Evolutionary conservation across 1,140 invertebrate species (phyloP), one percentile per base, ranked within the genome.

Genomic region (Drosophila bifasciata): DNA sequence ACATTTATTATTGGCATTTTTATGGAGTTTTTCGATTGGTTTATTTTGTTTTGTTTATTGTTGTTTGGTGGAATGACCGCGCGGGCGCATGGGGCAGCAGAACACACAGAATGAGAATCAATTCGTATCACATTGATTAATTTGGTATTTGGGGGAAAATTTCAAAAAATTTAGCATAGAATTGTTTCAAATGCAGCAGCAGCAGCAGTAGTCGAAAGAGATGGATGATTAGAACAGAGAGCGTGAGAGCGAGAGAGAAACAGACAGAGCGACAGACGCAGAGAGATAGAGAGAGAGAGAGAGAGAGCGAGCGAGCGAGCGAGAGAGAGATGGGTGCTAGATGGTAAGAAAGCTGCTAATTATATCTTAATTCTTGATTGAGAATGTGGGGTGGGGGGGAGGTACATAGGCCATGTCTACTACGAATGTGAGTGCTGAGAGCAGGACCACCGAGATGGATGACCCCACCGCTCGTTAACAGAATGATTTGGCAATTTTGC

Each of bases 81-180:
- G 32, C 32, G 55, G 61, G 46, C 36, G 75, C 55, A 36, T 36
- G 32, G 46, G 69, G 81, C 80, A 76, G 80, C 79, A 66, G 80
- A 69, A 69, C 76, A 85, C 76, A 84, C 52, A 83, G 52, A 72
- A 84, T 85, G 57, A 84, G 55, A 83, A 79, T 83, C 76, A 83
- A 85, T 83, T 83, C 77, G 70, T 85, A 85, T 72, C 80, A 85
- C 32, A 84, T 84, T 84, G 79, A 84, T 84, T 84, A 84, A 84
- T 48, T 68, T 83, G 64, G 36, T 83, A 48, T 56, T 71, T 52
- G 50, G 39, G 39, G 40, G 49, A 44, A 67, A 83, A 58, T 50
- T 56, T 59, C n/a, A 46, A 15, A 66, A 79, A 84, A 79, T 75
- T 84, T 79, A 84, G 75, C 79, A 84, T 66, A 57, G 52, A 44